Conservation (phyloP, 2,113 vertebrate genomes). For the Cygnus buccinator region DNA sequence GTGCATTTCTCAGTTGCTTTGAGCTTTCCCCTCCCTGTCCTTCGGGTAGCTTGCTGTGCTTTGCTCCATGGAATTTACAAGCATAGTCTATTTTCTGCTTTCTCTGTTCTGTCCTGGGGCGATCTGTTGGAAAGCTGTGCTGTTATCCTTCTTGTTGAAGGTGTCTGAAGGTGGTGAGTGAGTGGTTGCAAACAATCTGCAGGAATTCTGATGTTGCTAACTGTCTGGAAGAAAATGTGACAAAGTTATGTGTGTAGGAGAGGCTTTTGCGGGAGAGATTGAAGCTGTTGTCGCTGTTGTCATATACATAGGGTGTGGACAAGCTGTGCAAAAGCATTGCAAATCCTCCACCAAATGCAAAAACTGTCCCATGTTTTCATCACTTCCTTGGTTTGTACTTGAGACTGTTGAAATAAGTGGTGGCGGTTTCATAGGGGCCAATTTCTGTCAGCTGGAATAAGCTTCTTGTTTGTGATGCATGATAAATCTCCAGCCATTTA, state of each 20-base stretch:
- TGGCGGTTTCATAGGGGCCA: background rate
- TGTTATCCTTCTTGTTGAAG: constrained; percentile 30
- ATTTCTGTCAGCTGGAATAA: background rate
- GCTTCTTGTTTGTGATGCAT: background rate
- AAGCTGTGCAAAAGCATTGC: background rate
- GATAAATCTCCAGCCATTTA: background rate
- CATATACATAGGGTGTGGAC: background rate
- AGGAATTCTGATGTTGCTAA: constrained; percentile 35
- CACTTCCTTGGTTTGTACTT: background rate
- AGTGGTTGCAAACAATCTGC: constrained; percentile 33
- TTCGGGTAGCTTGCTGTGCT: background rate
- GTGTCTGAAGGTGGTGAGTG: constrained; percentile 40
- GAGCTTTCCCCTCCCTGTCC: background rate
- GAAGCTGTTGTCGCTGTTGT: background rate
- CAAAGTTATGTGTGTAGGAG: background rate
- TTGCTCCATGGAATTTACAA: background rate
- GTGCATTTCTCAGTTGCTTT: background rate
- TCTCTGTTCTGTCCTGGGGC: background rate
- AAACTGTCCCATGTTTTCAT: background rate
- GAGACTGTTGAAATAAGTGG: background rate
- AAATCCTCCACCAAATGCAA: background rate
- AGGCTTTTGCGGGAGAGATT: background rate
- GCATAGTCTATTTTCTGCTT: background rate
- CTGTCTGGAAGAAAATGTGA: constrained; percentile 17
- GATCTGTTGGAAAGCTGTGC: background rate